Conservation (phyloP, 2,888 invertebrate genomes). For the Timema cristinae region DNA sequence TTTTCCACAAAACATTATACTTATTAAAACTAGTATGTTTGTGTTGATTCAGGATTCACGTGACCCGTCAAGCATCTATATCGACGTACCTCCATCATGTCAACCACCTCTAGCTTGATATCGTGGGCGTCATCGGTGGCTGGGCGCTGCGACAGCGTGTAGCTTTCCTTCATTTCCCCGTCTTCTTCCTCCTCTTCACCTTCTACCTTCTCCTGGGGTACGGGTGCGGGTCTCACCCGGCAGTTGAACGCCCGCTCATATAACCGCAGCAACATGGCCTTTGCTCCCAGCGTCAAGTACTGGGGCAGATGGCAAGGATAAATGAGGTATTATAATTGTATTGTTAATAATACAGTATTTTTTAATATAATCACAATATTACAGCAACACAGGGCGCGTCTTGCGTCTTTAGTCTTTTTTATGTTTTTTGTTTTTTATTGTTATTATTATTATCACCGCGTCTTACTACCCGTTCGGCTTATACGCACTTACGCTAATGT, state of each 20-base stretch:
- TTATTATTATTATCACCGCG: no score
- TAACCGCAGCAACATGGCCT: conserved; percentile 56
- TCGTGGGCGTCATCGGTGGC: conserved; percentile 22
- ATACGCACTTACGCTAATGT: no score
- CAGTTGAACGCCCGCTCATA: conserved; percentile 39
- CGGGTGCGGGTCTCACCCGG: not conserved
- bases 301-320: conserved; percentile 33
- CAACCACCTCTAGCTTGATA: conserved; percentile 1
- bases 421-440: no score
- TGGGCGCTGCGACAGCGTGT: conserved; percentile 45
- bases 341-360: not conserved
- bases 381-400: no score
- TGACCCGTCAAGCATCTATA: no score
- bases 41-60: no score
- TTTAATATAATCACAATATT: no score
- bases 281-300: conserved; percentile 60
- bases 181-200: conserved; percentile 40
- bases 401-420: no score
- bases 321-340: no score
- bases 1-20: no score
- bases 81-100: not conserved
- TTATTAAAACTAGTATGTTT: no score
- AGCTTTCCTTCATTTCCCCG: conserved; percentile 58
- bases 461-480: no score
- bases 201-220: conserved; percentile 30